These are phyloP conservation scores for Notodonta ziczac DNA, from an alignment of 2,888 invertebrate species.

Conservation along the genomic window DNA sequence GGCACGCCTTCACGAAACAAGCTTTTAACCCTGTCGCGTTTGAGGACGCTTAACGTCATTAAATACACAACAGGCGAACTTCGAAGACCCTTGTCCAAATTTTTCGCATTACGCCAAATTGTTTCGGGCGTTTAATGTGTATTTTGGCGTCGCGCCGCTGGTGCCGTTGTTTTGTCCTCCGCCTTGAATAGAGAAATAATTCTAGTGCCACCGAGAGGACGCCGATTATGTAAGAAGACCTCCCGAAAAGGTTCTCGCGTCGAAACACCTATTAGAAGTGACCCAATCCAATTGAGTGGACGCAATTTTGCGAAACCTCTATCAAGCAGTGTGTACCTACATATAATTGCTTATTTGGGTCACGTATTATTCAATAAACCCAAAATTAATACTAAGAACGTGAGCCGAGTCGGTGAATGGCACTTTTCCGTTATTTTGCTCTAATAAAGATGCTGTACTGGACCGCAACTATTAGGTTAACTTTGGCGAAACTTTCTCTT, in stretches of 20 bases:
- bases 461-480: slow-evolving; percentile 48
- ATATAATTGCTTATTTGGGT: slow-evolving; percentile 61
- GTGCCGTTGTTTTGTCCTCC: slow-evolving; percentile 29
- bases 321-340: slow-evolving; percentile 46
- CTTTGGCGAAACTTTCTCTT: slow-evolving; percentile 38
- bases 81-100: slow-evolving; percentile 43
- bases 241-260: slow-evolving; percentile 32
- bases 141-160: slow-evolving; percentile 12
- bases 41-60: slow-evolving; percentile 47
- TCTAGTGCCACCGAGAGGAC: slow-evolving; percentile 24
- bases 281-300: slow-evolving; percentile 62
- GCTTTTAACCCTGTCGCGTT: slow-evolving; percentile 48
- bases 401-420: slow-evolving; percentile 59
- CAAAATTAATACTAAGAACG: slow-evolving; percentile 77
- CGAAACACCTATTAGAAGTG: slow-evolving; percentile 50
- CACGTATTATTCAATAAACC: slow-evolving; percentile 81
- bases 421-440: slow-evolving; percentile 61
- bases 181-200: slow-evolving; percentile 19
- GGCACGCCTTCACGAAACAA: slow-evolving; percentile 47
- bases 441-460: slow-evolving; percentile 59
- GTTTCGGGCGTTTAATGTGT: slow-evolving; percentile 35
- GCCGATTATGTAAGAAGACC: slow-evolving; percentile 37
- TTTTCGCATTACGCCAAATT: slow-evolving; percentile 48
- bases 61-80: slow-evolving; percentile 39
- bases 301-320: slow-evolving; percentile 63